Conservation (phyloP, 2,113 vertebrate species). For the Thalassoma bifasciatum region DNA sequence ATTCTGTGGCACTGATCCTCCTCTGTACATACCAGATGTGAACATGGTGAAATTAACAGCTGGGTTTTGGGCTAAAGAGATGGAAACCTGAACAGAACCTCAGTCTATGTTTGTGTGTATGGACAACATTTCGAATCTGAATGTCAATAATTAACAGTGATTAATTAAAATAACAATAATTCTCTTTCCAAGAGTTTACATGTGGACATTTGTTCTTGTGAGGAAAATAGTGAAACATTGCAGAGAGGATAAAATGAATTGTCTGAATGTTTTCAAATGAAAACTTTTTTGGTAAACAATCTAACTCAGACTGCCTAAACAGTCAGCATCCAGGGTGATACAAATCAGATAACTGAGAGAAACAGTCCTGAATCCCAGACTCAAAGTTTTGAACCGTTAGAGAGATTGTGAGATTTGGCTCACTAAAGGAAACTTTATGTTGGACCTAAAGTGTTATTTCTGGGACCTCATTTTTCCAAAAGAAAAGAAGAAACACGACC, state of each 20-base stretch:
- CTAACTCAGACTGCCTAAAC: too few species aligned
- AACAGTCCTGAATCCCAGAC: neutral
- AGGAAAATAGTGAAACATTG: neutral
- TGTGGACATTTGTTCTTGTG: constrained; percentile 10
- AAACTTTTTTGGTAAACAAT: neutral
- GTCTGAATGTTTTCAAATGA: neutral
- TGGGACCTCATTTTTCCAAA: too few species aligned
- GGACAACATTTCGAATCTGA: neutral
- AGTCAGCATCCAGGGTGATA: too few species aligned
- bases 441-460: neutral
- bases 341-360: neutral
- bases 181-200: constrained; percentile 14
- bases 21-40: neutral
- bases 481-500: constrained; percentile 12
- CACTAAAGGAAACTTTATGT: neutral
- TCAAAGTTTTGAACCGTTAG: neutral
- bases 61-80: neutral
- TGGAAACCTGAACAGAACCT: neutral
- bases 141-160: too few species aligned
- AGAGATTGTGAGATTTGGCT: neutral
- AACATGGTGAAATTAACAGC: neutral
- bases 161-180: too few species aligned
- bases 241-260: constrained; percentile 5
- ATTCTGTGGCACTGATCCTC: too few species aligned
- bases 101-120: constrained; percentile 26